Evolutionary conservation across 2,888 invertebrate genomes (phyloP), one percentile per base, ranked within the genome.

Genomic region (Griposia aprilina): DNA sequence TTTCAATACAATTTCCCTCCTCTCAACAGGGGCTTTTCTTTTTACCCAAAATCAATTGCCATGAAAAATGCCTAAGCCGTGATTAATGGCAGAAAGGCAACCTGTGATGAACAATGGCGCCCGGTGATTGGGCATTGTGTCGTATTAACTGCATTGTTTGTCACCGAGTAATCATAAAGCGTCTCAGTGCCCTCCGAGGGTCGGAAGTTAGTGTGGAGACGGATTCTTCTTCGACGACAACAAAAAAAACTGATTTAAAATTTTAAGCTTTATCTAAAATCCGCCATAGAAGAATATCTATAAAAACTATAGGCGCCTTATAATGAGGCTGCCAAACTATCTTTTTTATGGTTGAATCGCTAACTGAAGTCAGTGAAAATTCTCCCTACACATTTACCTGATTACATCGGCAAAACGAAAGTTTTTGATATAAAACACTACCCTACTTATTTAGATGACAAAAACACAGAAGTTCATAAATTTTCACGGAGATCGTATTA

Each of bases 121-220:
- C 88, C 92, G 91, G 93, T 96, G 96, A 96, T 96, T 96, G 96
- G 91, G 88, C 93, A 96, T 96, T 96, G 96, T 96, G 93, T 94
- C 87, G 91, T 95, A 96, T 96, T 96, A 95, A 95, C 94, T 87
- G 95, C 92, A 96, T 97, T 97, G 96, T 97, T 96, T 96, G 95
- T 89, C 88, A 87, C 92, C 89, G 90, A 91, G 92, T 96, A 95
- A 96, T 96, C 95, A 94, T 96, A 95, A 95, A 84, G 70, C 92
- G 93, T 92, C 94, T 93, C 93, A 94, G 94, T 95, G 93, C 93
- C 91, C 91, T 90, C 86, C 78, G 86, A 91, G 92, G 92, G 92
- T 74, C 84, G 84, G 73, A 30, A 66, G 72, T 78, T 67, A 80
- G 78, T 80, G 81, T 93, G 92, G 95, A 94, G 86, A 80, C 0